Evolutionary conservation across 2,888 invertebrate species (phyloP), one percentile per base, ranked within the genome.

Genomic region (Oligia fasciuncula): DNA sequence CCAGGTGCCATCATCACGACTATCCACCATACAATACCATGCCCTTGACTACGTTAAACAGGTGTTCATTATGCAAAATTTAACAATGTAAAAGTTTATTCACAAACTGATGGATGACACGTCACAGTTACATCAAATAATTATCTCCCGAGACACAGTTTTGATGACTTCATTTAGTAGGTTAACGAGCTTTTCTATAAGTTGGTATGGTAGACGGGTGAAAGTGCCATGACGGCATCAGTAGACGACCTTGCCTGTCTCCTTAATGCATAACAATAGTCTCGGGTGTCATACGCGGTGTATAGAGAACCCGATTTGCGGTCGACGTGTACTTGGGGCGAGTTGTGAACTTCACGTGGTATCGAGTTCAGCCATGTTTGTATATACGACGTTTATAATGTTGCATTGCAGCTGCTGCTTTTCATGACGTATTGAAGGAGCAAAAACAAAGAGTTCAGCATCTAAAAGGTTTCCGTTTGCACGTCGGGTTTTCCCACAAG

Each of bases 201-300:
- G 85, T 87, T 76, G 14, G 51, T 70, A 73, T 76, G 75, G 72
- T 57, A 92, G 92, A 93, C 92, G 74, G 93, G 95, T 94, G 95
- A 96, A 95, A 96, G 95, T 95, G 92, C 90, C 90, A 91, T 91
- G 90, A 91, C 91, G 91, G 86, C 91, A 89, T 91, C 88, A 90
- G 88, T 87, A 91, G 91, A 92, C 93, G 95, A 94, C 95, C 96
- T 95, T 95, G 95, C 92, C 86, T 88, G 80, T 89, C 88, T 89
- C 87, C 89, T 90, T 86, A 88, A 88, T 79, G 87, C 88, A 89
- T 89, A 91, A 90, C 89, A 88, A 88, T 88, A 87, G 77, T 85
- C 82, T 85, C 84, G 79, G 85, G 85, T 90, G 87, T 88, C 89
- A 89, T 88, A 86, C 84, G 76, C 63, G 72, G 60, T 81, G 67